Evolutionary conservation across 1,140 invertebrate species (phyloP), one percentile per base, ranked within the genome.

Genomic region (Panulirus ornatus): DNA sequence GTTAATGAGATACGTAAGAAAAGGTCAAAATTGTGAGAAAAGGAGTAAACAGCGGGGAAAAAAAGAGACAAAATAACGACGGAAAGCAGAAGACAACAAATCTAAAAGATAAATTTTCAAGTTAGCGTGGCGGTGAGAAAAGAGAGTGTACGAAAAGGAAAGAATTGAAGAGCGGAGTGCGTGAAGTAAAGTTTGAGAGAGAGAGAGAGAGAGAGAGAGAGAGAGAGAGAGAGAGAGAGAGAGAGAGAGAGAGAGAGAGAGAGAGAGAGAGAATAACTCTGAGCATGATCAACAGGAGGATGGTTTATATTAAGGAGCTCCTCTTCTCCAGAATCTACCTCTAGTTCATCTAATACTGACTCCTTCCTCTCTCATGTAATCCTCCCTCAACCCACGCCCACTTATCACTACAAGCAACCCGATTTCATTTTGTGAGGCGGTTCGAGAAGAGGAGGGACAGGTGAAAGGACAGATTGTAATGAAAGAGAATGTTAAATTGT

Each of bases 141-240:
- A 47, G 75, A 47, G 19, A 47, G 75, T 47, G 22, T 22, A 27
- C 44, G 36, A 6, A 47, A 42, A 78, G 40, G 44, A 27, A 2
- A 22, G 16, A 38, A 78, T 22, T 8, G 22, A 47, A 30, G 44
- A 19, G 38, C 11, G 44, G 42, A 2, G 42, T 22, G 36, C 9
- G 75, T 1, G 42, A 44, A 30, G 44, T 40, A 78, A 22, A 40
- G 63, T 27, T 22, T 27, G 36, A 76, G 42, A 36, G 42, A 27
- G 30, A 47, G 42, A 47, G 75, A 78, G 38, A 14, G 40, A 78
- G 75, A 40, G 75, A 40, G 14, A 22, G 73, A 40, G 75, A 78
- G 42, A 40, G 75, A 78, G 42, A 47, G 75, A 47, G 38, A 19
- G 40, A 44, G 75, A 27, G 42, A 30, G 34, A 38, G 34, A 38